These are phyloP conservation scores for Tupiocoris notatus DNA, from an alignment of 2,888 invertebrate species.

Conservation along the genomic window DNA sequence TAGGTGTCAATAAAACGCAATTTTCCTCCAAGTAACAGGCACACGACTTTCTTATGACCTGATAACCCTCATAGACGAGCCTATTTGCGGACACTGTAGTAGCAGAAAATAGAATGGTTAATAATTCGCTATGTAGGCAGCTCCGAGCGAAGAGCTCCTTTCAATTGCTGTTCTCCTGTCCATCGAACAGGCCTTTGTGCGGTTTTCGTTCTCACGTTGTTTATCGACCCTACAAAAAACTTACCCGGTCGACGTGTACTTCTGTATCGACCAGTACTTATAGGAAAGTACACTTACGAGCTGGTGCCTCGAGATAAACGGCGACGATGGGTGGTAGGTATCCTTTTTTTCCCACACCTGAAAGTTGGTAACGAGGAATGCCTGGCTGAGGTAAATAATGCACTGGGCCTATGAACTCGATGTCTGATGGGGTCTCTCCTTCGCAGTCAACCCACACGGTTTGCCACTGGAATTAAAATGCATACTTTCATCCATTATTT, in stretches of 20 bases:
- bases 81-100: too few species aligned
- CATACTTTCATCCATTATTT: too few species aligned
- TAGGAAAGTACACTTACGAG: constrained; percentile 64
- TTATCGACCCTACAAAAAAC: background rate
- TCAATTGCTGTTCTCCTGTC: background rate
- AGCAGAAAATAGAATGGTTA: too few species aligned
- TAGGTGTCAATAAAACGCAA: too few species aligned
- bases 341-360: constrained; percentile 79
- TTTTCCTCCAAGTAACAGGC: too few species aligned
- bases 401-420: constrained; percentile 84
- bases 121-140: too few species aligned
- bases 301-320: constrained; percentile 78
- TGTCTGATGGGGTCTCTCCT: constrained; percentile 88
- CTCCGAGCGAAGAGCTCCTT: too few species aligned
- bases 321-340: constrained; percentile 87
- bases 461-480: too few species aligned
- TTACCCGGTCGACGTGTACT: background rate
- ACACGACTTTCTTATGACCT: too few species aligned
- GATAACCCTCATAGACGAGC: too few species aligned
- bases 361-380: constrained; percentile 86
- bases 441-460: constrained; percentile 90
- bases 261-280: background rate
- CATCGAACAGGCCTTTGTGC: background rate
- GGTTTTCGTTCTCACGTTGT: background rate
- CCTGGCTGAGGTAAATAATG: constrained; percentile 74